Conservation (phyloP, 2,113 vertebrate genomes). For the Tangachromis dhanisi region DNA sequence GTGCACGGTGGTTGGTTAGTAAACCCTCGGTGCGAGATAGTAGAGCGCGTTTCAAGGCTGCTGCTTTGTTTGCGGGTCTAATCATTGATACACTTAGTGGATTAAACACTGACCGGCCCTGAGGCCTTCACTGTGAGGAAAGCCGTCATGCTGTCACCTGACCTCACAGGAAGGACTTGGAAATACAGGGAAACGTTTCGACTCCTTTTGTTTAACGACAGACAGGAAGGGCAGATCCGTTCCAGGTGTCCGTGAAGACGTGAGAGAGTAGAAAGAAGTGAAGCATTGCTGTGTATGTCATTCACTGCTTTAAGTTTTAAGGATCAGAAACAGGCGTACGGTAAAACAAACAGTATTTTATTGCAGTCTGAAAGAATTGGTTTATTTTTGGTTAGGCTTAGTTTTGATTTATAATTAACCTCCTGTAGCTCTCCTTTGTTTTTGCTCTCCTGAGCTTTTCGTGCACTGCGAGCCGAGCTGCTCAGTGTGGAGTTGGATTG, state of each 20-base stretch:
- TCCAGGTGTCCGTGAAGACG: background rate
- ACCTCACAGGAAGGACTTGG: slow-evolving; percentile 29
- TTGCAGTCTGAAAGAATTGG: background rate
- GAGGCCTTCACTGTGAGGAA: slow-evolving; percentile 8
- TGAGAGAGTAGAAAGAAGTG: background rate
- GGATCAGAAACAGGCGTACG: background rate
- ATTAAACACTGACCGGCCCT: background rate
- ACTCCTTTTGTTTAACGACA: background rate
- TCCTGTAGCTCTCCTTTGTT: background rate
- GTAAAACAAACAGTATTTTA: background rate
- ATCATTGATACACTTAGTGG: slow-evolving; percentile 1
- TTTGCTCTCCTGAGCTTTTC: background rate
- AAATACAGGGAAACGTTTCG: background rate
- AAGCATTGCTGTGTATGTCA: background rate
- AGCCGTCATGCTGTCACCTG: background rate
- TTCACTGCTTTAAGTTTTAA: background rate
- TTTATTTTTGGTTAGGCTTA: background rate
- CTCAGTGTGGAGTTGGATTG: background rate
- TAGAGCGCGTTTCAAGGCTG: background rate
- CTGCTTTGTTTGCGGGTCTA: background rate
- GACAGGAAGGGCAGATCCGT: background rate
- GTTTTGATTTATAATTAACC: background rate
- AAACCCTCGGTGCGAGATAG: background rate
- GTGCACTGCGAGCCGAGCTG: background rate
- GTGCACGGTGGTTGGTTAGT: background rate